Evolutionary conservation across 2,888 invertebrate species (phyloP), one percentile per base, ranked within the genome.

Genomic region (Anthophora plumipes): DNA sequence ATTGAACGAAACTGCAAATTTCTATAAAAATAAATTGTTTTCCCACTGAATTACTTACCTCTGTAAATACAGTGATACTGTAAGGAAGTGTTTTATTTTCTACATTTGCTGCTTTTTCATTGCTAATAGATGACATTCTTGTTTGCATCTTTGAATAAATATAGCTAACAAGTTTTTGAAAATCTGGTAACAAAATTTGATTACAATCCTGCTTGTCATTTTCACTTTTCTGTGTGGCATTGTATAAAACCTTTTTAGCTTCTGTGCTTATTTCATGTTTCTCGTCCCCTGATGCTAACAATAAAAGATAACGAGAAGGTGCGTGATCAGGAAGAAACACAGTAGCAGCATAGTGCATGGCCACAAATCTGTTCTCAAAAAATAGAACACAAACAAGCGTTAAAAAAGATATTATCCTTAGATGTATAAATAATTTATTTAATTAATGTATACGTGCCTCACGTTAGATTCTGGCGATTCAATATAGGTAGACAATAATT

Each of bases 321-420:
- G 97, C 96, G 92, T 97, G 97, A 89, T 97, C 95, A 46, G 95
- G 94, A 0, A 97, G 97, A 93, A 98, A 98, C 84, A 98, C 96
- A 9, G 95, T 95, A 4, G 97, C 96, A 0, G 97, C 95, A 90
- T 97, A 98, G 78, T 97, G 95, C 89, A 97, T 97, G 4, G 97
- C 97, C 52, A 97, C 96, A 93, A 97, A 97, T 76, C 98, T 93
- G 41, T 71, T 54, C 5, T 20, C 25, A 50, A 76, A 61, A 67
- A 76, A 22, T 70, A 63, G 54, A 63, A 25, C 11, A 31, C 46
- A 31, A 37, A 52, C 64, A 46, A 52, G 17, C 31, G n/a, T 71
- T 22, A 64, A 20, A 54, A 37, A 6, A 68, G n/a, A 60, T n/a
- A 17, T n/a, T 63, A 22, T 37, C 46, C 59, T 50, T 17, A 31